Evolutionary conservation across 53 echinoderm and acorn worm species (phyloP).

Genomic region (Holothuria leucospilota): DNA sequence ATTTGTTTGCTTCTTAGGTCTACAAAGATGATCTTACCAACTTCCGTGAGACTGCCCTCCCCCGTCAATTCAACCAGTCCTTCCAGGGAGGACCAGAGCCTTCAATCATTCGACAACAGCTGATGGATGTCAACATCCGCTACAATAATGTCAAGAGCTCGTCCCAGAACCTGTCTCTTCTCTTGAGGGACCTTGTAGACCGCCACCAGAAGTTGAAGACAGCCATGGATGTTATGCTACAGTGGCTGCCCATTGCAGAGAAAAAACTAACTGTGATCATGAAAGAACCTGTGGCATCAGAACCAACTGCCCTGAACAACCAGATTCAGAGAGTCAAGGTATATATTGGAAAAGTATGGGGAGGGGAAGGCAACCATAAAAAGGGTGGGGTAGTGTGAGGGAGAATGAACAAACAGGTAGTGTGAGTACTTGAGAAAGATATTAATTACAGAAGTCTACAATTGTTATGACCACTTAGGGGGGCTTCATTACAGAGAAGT

Average conservation of each 20-base stretch:
- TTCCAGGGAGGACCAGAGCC: slow-evolving; percentile 91
- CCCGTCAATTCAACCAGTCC: slow-evolving; percentile 75
- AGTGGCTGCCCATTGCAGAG: slow-evolving; percentile 82
- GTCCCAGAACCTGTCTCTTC: slow-evolving; percentile 62
- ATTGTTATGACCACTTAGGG: too few species aligned
- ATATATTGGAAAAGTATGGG: background rate
- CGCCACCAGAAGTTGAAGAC: slow-evolving; percentile 81
- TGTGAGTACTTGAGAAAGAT: too few species aligned
- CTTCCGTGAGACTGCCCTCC: slow-evolving; percentile 86
- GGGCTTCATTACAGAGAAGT: too few species aligned
- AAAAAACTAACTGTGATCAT: slow-evolving; percentile 63
- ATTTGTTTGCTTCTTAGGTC: slow-evolving; percentile 48
- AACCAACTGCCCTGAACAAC: slow-evolving; percentile 80
- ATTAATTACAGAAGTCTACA: too few species aligned
- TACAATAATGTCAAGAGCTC: slow-evolving; percentile 76
- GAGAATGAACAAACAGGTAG: too few species aligned
- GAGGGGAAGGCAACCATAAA: too few species aligned
- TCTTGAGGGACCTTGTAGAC: slow-evolving; percentile 78
- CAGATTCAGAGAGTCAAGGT: slow-evolving; percentile 93
- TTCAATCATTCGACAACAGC: slow-evolving; percentile 66
- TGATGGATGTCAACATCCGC: slow-evolving; percentile 70
- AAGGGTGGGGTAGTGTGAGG: too few species aligned
- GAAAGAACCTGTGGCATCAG: slow-evolving; percentile 75
- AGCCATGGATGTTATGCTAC: slow-evolving; percentile 71
- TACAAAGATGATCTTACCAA: slow-evolving; percentile 83